Evolutionary conservation across 2,113 vertebrate genomes (phyloP), one percentile per base, ranked within the genome.

Genomic region (Corythaeola cristata): DNA sequence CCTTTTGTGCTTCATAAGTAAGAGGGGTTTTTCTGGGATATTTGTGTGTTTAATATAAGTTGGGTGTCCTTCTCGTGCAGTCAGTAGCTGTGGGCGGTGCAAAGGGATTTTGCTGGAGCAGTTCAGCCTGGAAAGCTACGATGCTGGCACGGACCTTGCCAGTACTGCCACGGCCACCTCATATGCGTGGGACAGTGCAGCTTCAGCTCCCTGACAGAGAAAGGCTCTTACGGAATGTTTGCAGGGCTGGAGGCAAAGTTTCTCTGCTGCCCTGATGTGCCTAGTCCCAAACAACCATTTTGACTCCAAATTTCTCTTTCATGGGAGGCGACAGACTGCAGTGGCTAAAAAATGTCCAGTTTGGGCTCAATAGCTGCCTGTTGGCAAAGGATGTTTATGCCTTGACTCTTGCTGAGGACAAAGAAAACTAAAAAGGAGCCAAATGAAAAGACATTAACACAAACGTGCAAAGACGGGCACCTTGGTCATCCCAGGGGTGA

Each of bases 141-240:
- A 16, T 9, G 15, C 24, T 33, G 44, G 8, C n/a, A 60, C 1
- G 3, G 64, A 81, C 24, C 35, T 52, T 33, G 49, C 47, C 33
- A 20, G 64, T 19, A 12, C 41, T 23, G 44, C 23, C 39, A 37
- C 1, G 3, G 62, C 67, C 55, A 59, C 44, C 55, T 73, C 6
- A 2, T 49, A 53, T 0, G 1, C 0, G 1, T 50, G 47, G 35
- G 52, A 71, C 28, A 16, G 39, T 23, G 33, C 2, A 45, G 58
- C n/a, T 23, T 5, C 62, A 60, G 16, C n/a, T 68, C 52, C 26
- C 11, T 67, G 41, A 3, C 21, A 37, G 15, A 63, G 26, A 81
- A 71, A 63, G 19, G 39, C 37, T 64, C 39, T 66, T 27, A 18
- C 0, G 9, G 39, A 60, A 32, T 18, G 39, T 67, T 81, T 66